Base-by-base conservation (phyloP, 2,888 invertebrate species). In the Callimorpha dominula region DNA sequence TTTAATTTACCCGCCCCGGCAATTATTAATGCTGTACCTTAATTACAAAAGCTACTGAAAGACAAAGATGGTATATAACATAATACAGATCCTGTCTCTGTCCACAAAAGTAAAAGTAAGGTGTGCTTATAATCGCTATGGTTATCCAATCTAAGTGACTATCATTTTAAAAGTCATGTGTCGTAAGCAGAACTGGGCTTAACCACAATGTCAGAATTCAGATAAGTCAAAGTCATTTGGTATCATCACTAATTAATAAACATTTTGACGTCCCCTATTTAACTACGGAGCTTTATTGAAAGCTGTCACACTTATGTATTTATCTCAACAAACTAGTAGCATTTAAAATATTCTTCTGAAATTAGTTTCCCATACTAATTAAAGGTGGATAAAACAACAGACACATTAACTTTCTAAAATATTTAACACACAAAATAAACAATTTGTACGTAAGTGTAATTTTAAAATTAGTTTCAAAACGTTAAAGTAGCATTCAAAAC, bases 391-490 rank as follows among this genome's bases (percentile, higher is more conserved):
- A 12, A 20, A 57, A 20, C 12, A 57, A 57, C 20, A 57, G 4
- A 11, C n/a, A 57, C 9, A 57, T 43, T 17, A 42, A 43, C 11
- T 2, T 17, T 64, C 4, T 43, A n/a, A 17, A 43, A n/a, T n/a
- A 42, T 4, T 46, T 46, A 20, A 65, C 62, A 70, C 78, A 71
- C 71, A n/a, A 70, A 81, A 78, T 78, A 76, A 77, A 78, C 77
- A 78, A 77, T 77, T 73, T 70, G 77, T 67, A 75, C 78, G 73
- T 75, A 75, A 79, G 67, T 74, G 79, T 82, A 79, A 80, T 81
- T 82, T 84, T 79, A 77, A 84, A 84, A 84, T 84, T 84, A 84
- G 84, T 84, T 84, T 84, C 75, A 77, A 78, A 84, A 83, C 78
- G 76, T 57, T 78, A 78, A 82, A 83, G 83, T 79, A 78, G 84